Evolutionary conservation across 1,140 invertebrate genomes (phyloP), one percentile per base, ranked within the genome.

Genomic region (Homalodisca vitripennis): DNA sequence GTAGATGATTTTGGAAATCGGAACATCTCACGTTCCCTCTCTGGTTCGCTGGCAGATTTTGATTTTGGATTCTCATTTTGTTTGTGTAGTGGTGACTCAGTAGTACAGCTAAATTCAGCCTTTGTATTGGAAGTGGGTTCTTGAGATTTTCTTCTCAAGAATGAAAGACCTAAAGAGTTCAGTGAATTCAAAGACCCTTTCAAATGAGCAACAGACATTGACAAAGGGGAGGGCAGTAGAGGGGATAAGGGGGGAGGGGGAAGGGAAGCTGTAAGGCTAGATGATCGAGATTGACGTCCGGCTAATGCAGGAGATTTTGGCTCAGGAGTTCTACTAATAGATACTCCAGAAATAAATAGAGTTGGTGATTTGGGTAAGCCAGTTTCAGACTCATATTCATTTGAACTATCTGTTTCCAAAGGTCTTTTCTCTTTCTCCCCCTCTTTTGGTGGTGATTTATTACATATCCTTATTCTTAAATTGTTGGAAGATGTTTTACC

Each of bases 281-380:
- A 82, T 0, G 81, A 82, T 29, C 82, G 75, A 12, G 79, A 81
- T 72, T 81, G 80, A 65, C 81, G 73, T 27, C 81, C 81, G 31
- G 74, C 68, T 26, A 73, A 53, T n/a, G 80, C 78, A 27, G 81
- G 79, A 12, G 79, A 80, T 75, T 79, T 80, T n/a, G 81, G 79
- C 77, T 84, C 83, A 3, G 84, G 83, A 6, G 84, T 84, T 29
- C 84, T 77, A 31, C 80, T 84, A 68, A 86, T 86, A 0, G 84
- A 84, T n/a, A 86, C 84, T n/a, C 84, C 84, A 29, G 82, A 84
- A 67, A 86, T 86, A 74, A 83, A 85, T 14, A 86, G 75, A 0
- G 84, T 86, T 3, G 84, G 84, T 2, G 84, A 85, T 75, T 84
- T 84, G 6, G 84, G 84, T 51, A 86, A 85, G 0, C 84, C 84